A percentile compares a stretch with the other conserved stretches of the same genome.
phyloP scores from a whole-genome alignment of 2,797 vertebrate species.

The Semaprochilodus insignis region DNA sequence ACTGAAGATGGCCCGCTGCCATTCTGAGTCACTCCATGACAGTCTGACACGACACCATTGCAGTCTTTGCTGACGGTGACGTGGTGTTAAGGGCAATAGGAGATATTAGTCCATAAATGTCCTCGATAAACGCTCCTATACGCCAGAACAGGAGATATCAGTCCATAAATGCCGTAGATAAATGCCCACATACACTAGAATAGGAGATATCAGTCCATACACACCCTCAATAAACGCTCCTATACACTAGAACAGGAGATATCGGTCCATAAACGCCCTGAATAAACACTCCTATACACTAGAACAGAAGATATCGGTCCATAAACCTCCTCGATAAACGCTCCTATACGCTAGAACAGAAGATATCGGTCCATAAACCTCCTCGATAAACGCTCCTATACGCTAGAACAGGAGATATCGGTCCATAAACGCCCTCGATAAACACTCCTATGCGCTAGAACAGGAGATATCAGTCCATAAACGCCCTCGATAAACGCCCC shows the following conservation, averaged over 20 bases:
- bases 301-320: background rate
- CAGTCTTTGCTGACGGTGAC: too few species aligned
- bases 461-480: constrained; percentile 1
- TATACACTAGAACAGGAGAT: background rate
- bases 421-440: background rate
- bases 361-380: too few species aligned
- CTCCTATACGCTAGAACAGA: background rate
- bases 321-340: background rate
- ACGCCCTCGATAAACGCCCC: background rate
- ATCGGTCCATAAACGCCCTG: background rate
- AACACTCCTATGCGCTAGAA: background rate
- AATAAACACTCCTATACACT: background rate
- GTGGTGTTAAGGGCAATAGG: too few species aligned
- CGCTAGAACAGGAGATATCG: background rate
- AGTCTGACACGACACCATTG: too few species aligned
- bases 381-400: background rate
- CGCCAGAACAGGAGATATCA: background rate
- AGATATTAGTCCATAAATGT: too few species aligned
- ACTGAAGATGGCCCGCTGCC: too few species aligned
- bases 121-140: background rate
- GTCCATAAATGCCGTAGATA: background rate
- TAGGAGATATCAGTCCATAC: background rate
- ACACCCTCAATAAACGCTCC: background rate
- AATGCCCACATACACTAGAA: background rate
- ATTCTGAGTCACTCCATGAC: too few species aligned